Base-by-base conservation (phyloP, 2,797 vertebrate species). In the Glyptemys insculpta region DNA sequence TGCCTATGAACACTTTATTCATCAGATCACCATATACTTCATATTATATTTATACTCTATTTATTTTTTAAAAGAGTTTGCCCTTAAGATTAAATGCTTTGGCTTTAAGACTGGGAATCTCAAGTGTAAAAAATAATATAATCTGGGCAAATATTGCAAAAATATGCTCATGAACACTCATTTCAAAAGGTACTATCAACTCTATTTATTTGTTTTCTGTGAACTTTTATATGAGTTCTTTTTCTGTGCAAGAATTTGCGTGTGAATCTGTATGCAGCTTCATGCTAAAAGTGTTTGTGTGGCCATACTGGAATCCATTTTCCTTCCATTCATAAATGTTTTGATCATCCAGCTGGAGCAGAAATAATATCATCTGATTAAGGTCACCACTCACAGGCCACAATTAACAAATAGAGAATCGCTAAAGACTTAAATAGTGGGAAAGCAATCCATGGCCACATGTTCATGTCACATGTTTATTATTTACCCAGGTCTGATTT, bases 31-130 rank as follows among this genome's bases (percentile, higher is more conserved):
- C 2, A 31, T 49, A 49, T 31, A 49, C 15, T 78, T 87, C 0
- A 15, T 41, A 79, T 16, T 83, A 21, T 12, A 49, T 72, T 72
- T 34, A 21, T 59, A 78, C 37, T 54, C 14, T 34, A 3, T 83
- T 94, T 83, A 21, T 91, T 0, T 78, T 91, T 12, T 49, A 2
- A 62, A 92, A 94, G 5, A n/a, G 3, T 81, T 53, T 6, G 1
- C 7, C 85, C 21, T 23, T 87, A 52, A 94, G 91, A 76, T 72
- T 8, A 83, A 47, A 5, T 49, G 72, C 49, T 95, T 96, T 56
- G 0, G 34, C 68, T 93, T 83, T 10, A 62, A 25, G 50, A 83
- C 49, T 29, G 8, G 7, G 4, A 8, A 94, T 6, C 49, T 93
- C 37, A 94, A 80, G 16, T 23, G 25, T 65, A 80, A 15, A 65